Conservation (phyloP, 1,140 invertebrate genomes). For the Archegozetes longisetosus region DNA sequence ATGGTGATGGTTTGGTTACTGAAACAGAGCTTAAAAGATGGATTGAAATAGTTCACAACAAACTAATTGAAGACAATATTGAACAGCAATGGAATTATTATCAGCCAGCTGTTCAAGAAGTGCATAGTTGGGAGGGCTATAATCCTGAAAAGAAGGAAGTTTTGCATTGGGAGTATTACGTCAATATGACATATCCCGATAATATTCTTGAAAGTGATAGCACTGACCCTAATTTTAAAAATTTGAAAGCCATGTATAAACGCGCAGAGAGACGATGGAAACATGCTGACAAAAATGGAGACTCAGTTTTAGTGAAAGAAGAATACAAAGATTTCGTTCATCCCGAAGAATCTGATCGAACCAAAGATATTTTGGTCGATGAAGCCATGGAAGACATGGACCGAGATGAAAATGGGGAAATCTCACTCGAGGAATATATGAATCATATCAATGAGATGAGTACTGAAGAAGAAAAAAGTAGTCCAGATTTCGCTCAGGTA, state of each 20-base stretch:
- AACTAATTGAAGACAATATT: constrained; percentile 70
- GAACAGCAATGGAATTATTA: constrained; percentile 64
- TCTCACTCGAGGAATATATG: constrained; percentile 49
- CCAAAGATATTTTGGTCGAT: constrained; percentile 73
- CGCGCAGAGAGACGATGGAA: constrained; percentile 68
- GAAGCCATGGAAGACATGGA: constrained; percentile 98
- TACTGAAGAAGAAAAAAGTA: constrained; percentile 45
- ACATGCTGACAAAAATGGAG: constrained; percentile 49
- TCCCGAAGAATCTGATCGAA: constrained; percentile 73
- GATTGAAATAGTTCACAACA: constrained; percentile 40
- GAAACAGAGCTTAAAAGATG: constrained; percentile 83
- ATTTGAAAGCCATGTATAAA: constrained; percentile 55
- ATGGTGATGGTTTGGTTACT: constrained; percentile 58
- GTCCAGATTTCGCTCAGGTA: constrained; percentile 46
- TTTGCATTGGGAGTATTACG: constrained; percentile 73
- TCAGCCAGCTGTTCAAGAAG: constrained; percentile 20
- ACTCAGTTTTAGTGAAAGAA: constrained; percentile 59
- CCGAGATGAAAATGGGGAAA: constrained; percentile 69
- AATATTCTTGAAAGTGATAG: constrained; percentile 26
- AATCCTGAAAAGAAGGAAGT: constrained; percentile 59
- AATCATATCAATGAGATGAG: constrained; percentile 32
- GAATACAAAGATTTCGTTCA: constrained; percentile 88
- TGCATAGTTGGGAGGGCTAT: constrained; percentile 42
- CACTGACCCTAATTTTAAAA: constrained; percentile 12
- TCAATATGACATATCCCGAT: constrained; percentile 58